A percentile compares a stretch with the other conserved stretches of the same genome.
Conservation (phyloP, 2,888 invertebrate genomes). For the Epistrophe grossulariae region DNA sequence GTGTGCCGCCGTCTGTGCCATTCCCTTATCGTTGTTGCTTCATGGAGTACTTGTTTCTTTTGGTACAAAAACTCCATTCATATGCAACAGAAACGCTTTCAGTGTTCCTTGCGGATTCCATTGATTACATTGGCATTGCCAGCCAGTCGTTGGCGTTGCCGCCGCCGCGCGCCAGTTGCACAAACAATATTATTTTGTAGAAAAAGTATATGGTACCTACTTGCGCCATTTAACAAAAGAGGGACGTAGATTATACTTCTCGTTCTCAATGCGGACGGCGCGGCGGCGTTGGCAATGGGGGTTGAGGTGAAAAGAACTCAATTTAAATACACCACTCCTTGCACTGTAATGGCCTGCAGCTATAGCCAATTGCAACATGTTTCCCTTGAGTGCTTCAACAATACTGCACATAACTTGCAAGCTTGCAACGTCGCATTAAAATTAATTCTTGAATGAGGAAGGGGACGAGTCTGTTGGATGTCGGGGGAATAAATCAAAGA, state of each 20-base stretch:
- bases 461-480: not conserved
- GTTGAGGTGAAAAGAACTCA: constrained; percentile 27
- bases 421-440: constrained; percentile 31
- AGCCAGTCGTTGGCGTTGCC: not conserved
- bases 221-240: not conserved
- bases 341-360: constrained; percentile 50
- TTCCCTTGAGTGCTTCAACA: constrained; percentile 50
- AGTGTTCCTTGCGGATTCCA: constrained; percentile 55
- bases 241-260: not conserved
- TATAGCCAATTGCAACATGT: constrained; percentile 67
- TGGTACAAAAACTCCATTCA: constrained; percentile 50
- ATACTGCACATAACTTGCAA: constrained; percentile 19
- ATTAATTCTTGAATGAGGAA: constrained; percentile 30
- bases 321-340: constrained; percentile 47
- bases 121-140: constrained; percentile 52
- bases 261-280: too few relatives aligned
- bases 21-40: constrained; percentile 12
- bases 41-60: constrained; percentile 30
- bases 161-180: not conserved
- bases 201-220: not conserved
- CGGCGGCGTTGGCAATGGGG: too few relatives aligned
- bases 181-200: constrained; percentile 12
- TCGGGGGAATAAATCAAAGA: constrained; percentile 35
- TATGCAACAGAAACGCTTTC: constrained; percentile 60
- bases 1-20: constrained; percentile 14